A percentile compares a stretch with the other conserved stretches of the same genome.
These are phyloP conservation scores for Phymastichus coffea DNA, from an alignment of 1,140 invertebrate species.

Conservation along the genomic window DNA sequence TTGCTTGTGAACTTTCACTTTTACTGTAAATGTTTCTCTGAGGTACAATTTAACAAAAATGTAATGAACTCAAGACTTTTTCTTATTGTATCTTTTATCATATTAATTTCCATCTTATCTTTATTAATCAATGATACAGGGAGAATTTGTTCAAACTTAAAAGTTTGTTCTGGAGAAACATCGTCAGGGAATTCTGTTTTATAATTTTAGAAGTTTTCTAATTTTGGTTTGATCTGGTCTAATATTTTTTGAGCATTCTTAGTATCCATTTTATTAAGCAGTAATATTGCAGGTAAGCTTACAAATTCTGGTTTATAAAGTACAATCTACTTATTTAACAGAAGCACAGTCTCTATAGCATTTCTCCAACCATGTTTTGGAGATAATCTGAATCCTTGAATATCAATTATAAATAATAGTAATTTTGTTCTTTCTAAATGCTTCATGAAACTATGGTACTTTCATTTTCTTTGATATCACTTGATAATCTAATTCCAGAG, in stretches of 20 bases:
- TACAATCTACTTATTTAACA: conserved; percentile 93
- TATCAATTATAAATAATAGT: conserved; percentile 84
- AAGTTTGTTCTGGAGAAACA: conserved; percentile 64
- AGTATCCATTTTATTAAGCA: conserved; percentile 93
- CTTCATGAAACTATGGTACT: conserved; percentile 80
- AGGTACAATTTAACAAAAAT: too few species aligned
- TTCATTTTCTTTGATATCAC: conserved; percentile 43
- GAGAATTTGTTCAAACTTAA: conserved; percentile 73
- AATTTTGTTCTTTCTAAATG: conserved; percentile 91
- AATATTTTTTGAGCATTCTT: conserved; percentile 62
- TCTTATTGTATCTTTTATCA: conserved; percentile 47
- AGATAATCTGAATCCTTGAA: conserved; percentile 83
- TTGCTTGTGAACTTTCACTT: too few species aligned
- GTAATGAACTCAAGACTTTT: conserved; percentile 49
- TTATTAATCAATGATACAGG: conserved; percentile 37
- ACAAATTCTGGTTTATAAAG: conserved; percentile 82
- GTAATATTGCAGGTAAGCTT: conserved; percentile 80
- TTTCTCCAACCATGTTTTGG: conserved; percentile 64
- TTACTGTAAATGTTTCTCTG: too few species aligned
- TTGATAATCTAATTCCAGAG: conserved; percentile 43
- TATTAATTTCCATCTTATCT: conserved; percentile 34
- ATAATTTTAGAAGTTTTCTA: conserved; percentile 61
- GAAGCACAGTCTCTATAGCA: conserved; percentile 84
- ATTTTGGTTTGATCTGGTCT: conserved; percentile 58
- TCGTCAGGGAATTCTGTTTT: conserved; percentile 63